Evolutionary conservation across 1,140 invertebrate species (phyloP).

Genomic region (Drosophila lowei): DNA sequence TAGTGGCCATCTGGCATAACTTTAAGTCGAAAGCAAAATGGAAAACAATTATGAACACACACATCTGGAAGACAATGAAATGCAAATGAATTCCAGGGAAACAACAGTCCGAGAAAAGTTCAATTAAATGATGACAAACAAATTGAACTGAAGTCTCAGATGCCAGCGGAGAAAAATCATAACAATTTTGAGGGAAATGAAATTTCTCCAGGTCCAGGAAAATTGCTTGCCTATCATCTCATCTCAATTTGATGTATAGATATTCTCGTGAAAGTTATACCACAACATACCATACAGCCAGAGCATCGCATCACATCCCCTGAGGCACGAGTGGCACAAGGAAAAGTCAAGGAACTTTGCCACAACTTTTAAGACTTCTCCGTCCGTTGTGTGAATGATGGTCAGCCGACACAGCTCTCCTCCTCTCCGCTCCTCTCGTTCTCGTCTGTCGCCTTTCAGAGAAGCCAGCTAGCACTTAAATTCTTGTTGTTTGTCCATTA

Average conservation of each 20-base stretch:
- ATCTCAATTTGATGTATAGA: too few relatives aligned
- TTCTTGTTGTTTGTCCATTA: constrained; percentile 57
- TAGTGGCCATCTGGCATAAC: constrained; percentile 15
- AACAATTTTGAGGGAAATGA: constrained; percentile 1
- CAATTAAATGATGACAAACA: constrained; percentile 49
- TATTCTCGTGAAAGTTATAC: too few relatives aligned
- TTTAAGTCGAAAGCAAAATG: constrained; percentile 23
- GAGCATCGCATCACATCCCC: neutral
- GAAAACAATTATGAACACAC: constrained; percentile 31
- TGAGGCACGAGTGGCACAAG: neutral
- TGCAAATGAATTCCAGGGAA: constrained; percentile 23
- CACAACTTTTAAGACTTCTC: constrained; percentile 6
- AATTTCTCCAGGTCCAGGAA: neutral
- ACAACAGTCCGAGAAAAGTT: constrained; percentile 1
- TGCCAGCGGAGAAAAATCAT: constrained; percentile 3
- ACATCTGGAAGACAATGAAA: constrained; percentile 4
- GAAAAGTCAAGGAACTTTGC: constrained; percentile 45
- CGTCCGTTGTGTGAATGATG: constrained; percentile 43
- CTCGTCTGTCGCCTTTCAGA: neutral
- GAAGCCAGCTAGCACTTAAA: constrained; percentile 33
- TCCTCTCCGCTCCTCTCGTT: neutral
- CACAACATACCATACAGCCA: neutral
- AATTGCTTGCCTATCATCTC: too few relatives aligned
- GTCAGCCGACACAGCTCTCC: constrained; percentile 24
- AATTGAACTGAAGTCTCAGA: constrained; percentile 40